Evolutionary conservation across 2,888 invertebrate genomes (phyloP), one percentile per base, ranked within the genome.

Genomic region (Drosophila kuntzei): DNA sequence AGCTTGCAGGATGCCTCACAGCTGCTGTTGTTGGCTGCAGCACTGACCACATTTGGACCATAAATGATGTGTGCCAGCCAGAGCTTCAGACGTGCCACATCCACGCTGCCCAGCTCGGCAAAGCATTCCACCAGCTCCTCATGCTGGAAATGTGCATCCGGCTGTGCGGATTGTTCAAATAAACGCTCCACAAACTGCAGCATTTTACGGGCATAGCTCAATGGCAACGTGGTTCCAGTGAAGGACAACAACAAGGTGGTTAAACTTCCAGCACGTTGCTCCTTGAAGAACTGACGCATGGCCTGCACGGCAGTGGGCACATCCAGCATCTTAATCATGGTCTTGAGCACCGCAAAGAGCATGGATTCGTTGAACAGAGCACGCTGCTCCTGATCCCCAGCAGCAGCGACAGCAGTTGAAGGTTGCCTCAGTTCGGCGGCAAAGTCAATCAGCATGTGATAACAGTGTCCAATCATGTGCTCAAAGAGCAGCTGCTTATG

Each of bases 251-350:
- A 93, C 12, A 98, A 94, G 71, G 96, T 95, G 0, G 96, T 95
- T 39, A 98, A 94, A 68, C 95, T 95, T 80, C 94, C 95, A 25
- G 94, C 94, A 0, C 95, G 94, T 2, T 94, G 93, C 0, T 94
- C 93, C 3, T 94, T 94, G 88, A 98, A 98, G 87, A 98, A 97
- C 62, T 94, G 94, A 84, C 97, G 96, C 86, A 98, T 94, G 0
- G 98, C 98, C 82, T 95, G 94, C 71, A 96, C 94, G 0, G 97
- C 98, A 0, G 96, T 94, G 0, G 96, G 94, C 70, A 96, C 96
- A 57, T 98, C 97, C 20, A 98, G 91, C 75, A 97, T 95, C 85
- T 95, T 95, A 90, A 97, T 97, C 95, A 98, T 96, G 87, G 97
- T 98, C 82, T 95, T 96, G 72, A 92, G 91, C 27, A 92, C 90